Percentiles rank a stretch among this genome's conserved stretches.
These are phyloP conservation scores for Heterodera carotae DNA, from an alignment of 1,140 invertebrate genomes.

Conservation along the genomic window DNA sequence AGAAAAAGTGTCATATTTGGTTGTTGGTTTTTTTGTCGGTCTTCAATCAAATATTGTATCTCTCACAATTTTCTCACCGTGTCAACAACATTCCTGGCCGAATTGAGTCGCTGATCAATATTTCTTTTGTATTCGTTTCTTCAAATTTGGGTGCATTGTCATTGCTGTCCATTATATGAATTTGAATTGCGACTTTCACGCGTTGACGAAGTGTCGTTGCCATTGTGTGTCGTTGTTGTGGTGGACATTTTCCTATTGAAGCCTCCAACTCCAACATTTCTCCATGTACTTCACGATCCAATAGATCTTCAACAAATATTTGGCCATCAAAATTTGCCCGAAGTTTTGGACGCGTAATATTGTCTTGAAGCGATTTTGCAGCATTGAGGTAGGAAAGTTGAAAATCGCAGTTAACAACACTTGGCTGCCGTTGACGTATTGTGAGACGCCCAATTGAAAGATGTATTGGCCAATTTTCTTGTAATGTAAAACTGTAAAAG, in stretches of 20 bases:
- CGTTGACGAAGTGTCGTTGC: conserved; percentile 13
- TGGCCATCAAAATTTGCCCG: conserved; percentile 15
- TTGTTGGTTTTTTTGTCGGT: too few relatives aligned
- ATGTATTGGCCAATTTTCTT: not conserved
- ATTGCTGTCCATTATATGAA: conserved; percentile 34
- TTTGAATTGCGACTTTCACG: conserved; percentile 7
- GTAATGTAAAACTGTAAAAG: conserved; percentile 2
- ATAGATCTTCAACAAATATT: conserved; percentile 15
- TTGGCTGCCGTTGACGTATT: not conserved
- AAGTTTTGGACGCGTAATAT: not conserved
- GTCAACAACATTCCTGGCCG: conserved; percentile 35
- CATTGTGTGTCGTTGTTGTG: not conserved
- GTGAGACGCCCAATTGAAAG: not conserved
- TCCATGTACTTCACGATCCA: conserved; percentile 23
- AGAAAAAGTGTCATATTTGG: not conserved
- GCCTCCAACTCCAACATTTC: conserved; percentile 19
- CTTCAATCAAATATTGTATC: too few relatives aligned
- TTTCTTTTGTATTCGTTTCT: conserved; percentile 9
- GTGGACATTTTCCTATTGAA: not conserved
- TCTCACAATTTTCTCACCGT: conserved; percentile 26
- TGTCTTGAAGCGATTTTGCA: not conserved
- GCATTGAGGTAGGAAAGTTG: not conserved
- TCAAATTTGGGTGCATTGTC: conserved; percentile 50
- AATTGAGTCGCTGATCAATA: conserved; percentile 32
- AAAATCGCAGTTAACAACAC: not conserved